Conservation (phyloP, 2,113 vertebrate genomes). For the Carettochelys insculpta region DNA sequence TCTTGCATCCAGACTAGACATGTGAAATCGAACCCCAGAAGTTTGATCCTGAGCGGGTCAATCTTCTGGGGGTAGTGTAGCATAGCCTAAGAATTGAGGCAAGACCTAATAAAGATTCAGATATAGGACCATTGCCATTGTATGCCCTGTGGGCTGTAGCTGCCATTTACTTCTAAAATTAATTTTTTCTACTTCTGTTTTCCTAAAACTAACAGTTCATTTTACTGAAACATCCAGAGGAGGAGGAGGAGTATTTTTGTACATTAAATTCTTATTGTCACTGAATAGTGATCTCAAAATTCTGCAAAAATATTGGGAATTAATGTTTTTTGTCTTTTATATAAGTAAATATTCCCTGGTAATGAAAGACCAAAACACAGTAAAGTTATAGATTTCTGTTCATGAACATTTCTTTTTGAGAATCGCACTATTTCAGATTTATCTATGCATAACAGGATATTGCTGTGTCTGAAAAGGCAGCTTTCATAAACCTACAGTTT, state of each 20-base stretch:
- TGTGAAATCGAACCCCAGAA: too few relatives aligned
- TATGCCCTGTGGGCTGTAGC: not conserved
- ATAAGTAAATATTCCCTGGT: too few relatives aligned
- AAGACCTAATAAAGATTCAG: not conserved
- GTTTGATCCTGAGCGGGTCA: too few relatives aligned
- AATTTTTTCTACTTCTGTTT: not conserved
- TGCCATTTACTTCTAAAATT: not conserved
- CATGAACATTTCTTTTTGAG: not conserved
- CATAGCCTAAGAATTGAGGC: too few relatives aligned
- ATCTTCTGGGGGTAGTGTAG: too few relatives aligned
- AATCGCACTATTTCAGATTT: not conserved
- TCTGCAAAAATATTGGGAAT: not conserved
- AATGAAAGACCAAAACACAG: too few relatives aligned
- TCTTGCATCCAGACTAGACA: too few relatives aligned
- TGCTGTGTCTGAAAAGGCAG: not conserved
- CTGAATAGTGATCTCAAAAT: not conserved
- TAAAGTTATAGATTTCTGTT: not conserved
- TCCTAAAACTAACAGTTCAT: not conserved
- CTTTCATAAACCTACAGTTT: not conserved
- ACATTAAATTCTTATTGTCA: not conserved
- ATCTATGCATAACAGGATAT: not conserved
- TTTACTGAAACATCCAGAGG: not conserved
- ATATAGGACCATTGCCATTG: not conserved
- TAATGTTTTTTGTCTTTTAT: too few relatives aligned
- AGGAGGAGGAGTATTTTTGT: not conserved